phyloP scores from a whole-genome alignment of 2,888 invertebrate species.

The Koerneria pararmatus region DNA sequence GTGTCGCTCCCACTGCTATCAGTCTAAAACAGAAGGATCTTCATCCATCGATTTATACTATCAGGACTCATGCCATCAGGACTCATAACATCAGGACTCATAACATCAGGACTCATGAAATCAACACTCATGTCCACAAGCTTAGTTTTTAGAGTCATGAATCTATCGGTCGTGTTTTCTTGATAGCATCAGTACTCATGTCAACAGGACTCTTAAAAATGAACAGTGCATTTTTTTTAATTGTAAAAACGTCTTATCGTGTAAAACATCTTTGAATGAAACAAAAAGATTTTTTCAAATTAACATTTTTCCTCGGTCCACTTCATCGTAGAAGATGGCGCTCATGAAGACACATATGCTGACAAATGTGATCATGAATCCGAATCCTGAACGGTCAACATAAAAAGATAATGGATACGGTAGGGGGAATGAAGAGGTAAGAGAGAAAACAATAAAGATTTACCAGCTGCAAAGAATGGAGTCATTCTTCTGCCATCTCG shows the following conservation, averaged over 20 bases:
- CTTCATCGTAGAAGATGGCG: slow-evolving; percentile 44
- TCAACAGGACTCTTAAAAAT: too few relatives aligned
- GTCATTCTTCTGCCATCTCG: slow-evolving; percentile 50
- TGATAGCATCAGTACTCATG: too few relatives aligned
- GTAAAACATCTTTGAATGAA: slow-evolving; percentile 24
- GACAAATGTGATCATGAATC: slow-evolving; percentile 52
- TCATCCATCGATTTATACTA: too few relatives aligned
- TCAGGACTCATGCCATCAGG: too few relatives aligned
- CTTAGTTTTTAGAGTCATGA: too few relatives aligned
- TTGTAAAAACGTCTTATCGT: too few relatives aligned
- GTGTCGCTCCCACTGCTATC: slow-evolving; percentile 38
- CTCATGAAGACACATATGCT: slow-evolving; percentile 43
- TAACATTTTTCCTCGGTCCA: slow-evolving; percentile 46
- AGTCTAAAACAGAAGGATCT: slow-evolving; percentile 20
- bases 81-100: too few relatives aligned
- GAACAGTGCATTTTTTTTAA: too few relatives aligned
- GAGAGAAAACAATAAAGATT: not conserved
- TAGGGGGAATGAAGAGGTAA: too few relatives aligned
- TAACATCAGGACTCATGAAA: too few relatives aligned
- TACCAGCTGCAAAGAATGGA: slow-evolving; percentile 56
- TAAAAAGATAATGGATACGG: not conserved
- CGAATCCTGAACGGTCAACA: slow-evolving; percentile 35
- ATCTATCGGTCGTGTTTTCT: too few relatives aligned
- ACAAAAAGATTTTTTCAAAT: slow-evolving; percentile 16
- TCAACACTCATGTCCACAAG: too few relatives aligned